phyloP scores from a whole-genome alignment of 2,888 invertebrate genomes.

The Melikaiella ostensackeni region DNA sequence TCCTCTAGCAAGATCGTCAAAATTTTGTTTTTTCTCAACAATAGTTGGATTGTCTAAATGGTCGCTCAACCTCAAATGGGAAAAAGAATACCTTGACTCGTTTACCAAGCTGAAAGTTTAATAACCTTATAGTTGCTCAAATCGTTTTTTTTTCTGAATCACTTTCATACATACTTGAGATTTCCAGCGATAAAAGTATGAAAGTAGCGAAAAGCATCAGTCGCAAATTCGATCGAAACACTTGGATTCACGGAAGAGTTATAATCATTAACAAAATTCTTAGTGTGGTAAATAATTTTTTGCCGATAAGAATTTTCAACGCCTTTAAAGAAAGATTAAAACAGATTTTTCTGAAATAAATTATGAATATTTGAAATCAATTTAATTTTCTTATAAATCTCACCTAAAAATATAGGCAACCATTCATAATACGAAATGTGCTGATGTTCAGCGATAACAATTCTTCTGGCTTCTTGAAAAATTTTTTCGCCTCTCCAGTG shows the following conservation, averaged over 20 bases:
- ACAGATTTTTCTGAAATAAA: no score
- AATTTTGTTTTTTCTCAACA: conserved; percentile 82
- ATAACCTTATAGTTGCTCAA: no score
- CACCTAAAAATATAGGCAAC: conserved; percentile 87
- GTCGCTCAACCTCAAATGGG: conserved; percentile 83
- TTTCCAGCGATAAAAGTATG: conserved; percentile 85
- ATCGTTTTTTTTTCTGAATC: neutral
- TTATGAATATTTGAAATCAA: no score
- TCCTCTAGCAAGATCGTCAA: conserved; percentile 87
- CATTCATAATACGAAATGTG: conserved; percentile 90
- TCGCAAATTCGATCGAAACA: conserved; percentile 84
- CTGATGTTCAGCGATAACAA: conserved; percentile 87
- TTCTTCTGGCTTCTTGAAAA: conserved; percentile 86
- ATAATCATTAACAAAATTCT: conserved; percentile 83
- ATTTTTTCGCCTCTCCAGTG: conserved; percentile 85
- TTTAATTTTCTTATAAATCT: no score
- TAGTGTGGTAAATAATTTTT: neutral
- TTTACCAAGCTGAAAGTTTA: conserved; percentile 55
- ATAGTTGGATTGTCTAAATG: conserved; percentile 84
- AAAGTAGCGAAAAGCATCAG: conserved; percentile 86
- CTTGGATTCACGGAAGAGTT: conserved; percentile 82
- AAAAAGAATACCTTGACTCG: conserved; percentile 53
- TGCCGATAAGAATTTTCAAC: neutral
- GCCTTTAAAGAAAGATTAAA: neutral
- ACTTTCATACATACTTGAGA: conserved; percentile 81